Conservation (phyloP, 2,113 vertebrate genomes). For the Gavialis gangeticus region DNA sequence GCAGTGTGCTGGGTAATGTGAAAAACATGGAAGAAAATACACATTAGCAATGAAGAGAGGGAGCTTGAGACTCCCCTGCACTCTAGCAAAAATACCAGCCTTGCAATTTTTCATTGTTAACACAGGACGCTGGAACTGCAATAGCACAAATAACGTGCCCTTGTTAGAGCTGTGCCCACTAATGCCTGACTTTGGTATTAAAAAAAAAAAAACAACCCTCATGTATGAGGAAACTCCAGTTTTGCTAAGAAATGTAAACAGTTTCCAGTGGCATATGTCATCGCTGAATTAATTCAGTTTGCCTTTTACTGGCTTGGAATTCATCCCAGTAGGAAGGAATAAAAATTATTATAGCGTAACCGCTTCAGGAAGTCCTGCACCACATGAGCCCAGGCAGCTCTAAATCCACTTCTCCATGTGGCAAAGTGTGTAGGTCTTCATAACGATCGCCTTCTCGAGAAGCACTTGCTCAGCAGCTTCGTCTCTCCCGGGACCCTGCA, state of each 20-base stretch:
- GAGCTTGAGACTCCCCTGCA: not conserved
- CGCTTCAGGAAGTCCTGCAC: constrained; percentile 59
- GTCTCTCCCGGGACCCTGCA: not conserved
- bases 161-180: constrained; percentile 38
- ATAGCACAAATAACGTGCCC: constrained; percentile 21
- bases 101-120: constrained; percentile 19
- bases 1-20: not conserved
- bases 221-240: constrained; percentile 66
- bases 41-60: not conserved
- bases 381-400: constrained; percentile 36
- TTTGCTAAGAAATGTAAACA: constrained; percentile 78
- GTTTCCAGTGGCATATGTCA: constrained; percentile 86
- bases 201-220: constrained; percentile 40
- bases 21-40: constrained; percentile 12
- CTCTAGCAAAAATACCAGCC: not conserved
- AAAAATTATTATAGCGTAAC: constrained; percentile 79
- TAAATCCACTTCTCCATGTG: not conserved
- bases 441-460: not conserved
- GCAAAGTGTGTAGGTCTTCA: not conserved
- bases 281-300: constrained; percentile 86
- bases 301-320: constrained; percentile 87
- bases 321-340: constrained; percentile 82
- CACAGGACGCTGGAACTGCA: constrained; percentile 14
- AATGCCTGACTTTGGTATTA: constrained; percentile 32
- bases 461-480: constrained; percentile 1